Conservation (phyloP, 1,140 invertebrate genomes). For the Argopecten irradians region DNA sequence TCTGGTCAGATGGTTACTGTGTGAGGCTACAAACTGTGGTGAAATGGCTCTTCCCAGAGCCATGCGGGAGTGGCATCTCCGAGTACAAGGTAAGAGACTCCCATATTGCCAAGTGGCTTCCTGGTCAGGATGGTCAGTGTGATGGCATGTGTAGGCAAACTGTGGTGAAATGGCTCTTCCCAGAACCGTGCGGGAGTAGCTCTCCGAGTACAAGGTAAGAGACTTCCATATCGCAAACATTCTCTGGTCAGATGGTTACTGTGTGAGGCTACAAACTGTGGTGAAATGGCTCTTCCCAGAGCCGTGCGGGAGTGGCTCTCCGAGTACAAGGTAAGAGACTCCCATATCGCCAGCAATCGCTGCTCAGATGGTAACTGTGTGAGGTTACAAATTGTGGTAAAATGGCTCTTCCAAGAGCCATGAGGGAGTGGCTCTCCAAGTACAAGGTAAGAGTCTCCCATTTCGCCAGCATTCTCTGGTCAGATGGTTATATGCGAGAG, state of each 20-base stretch:
- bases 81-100: conserved; percentile 65
- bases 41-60: conserved; percentile 39
- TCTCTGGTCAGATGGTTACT: too few relatives aligned
- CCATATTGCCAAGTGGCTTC: not conserved
- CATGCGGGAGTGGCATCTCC: conserved; percentile 59
- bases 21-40: not conserved
- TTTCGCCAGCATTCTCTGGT: not conserved
- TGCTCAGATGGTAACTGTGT: not conserved
- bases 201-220: too few relatives aligned
- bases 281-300: too few relatives aligned
- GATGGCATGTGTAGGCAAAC: too few relatives aligned
- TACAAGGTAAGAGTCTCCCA: conserved; percentile 65
- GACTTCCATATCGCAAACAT: too few relatives aligned
- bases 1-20: not conserved
- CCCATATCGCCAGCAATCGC: not conserved
- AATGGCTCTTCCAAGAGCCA: conserved; percentile 42
- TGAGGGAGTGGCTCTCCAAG: conserved; percentile 61
- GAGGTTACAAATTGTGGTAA: not conserved
- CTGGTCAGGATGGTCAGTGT: too few relatives aligned
- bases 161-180: too few relatives aligned
- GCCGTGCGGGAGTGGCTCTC: too few relatives aligned
- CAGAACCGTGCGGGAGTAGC: too few relatives aligned
- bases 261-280: too few relatives aligned
- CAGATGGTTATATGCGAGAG: not conserved
- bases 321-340: too few relatives aligned